Evolutionary conservation across 2,113 vertebrate genomes (phyloP).

Genomic region (Clinocottus analis): DNA sequence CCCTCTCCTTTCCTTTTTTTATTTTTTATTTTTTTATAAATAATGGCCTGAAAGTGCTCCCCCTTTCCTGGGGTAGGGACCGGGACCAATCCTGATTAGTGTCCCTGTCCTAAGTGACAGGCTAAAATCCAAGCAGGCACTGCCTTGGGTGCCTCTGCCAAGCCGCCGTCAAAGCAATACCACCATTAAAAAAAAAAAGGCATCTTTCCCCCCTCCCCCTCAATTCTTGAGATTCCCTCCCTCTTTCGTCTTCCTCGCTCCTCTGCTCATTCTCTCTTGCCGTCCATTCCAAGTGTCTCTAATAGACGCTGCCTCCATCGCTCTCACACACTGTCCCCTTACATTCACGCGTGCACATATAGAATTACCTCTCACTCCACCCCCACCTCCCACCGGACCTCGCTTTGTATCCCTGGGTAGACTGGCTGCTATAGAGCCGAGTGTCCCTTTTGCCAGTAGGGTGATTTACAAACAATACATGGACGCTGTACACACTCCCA

Average conservation of each 20-base stretch:
- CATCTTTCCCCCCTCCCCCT: constrained; percentile 12
- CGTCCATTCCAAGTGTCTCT: constrained; percentile 55
- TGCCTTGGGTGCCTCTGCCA: constrained; percentile 77
- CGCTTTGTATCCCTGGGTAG: constrained; percentile 65
- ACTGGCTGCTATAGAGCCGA: constrained; percentile 73
- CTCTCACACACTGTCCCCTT: constrained; percentile 45
- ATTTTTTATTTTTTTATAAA: constrained; percentile 29
- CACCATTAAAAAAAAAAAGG: constrained; percentile 53
- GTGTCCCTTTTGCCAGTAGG: constrained; percentile 77
- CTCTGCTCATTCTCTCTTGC: constrained; percentile 52
- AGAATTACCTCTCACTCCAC: constrained; percentile 59
- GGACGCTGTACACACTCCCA: constrained; percentile 77
- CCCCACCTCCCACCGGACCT: constrained; percentile 53
- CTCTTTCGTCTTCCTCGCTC: constrained; percentile 30
- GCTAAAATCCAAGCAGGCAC: constrained; percentile 79
- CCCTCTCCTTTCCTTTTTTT: constrained; percentile 50
- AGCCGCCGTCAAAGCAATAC: constrained; percentile 80
- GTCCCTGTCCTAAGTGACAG: constrained; percentile 83
- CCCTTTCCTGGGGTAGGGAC: constrained; percentile 71
- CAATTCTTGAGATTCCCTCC: constrained; percentile 50
- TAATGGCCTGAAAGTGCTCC: constrained; percentile 77
- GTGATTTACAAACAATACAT: constrained; percentile 84
- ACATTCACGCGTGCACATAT: constrained; percentile 57
- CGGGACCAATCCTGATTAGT: constrained; percentile 83
- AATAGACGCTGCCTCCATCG: constrained; percentile 47